Evolutionary conservation across 2,888 invertebrate genomes (phyloP), one percentile per base, ranked within the genome.

Genomic region (Xanthostigma xanthostigma): DNA sequence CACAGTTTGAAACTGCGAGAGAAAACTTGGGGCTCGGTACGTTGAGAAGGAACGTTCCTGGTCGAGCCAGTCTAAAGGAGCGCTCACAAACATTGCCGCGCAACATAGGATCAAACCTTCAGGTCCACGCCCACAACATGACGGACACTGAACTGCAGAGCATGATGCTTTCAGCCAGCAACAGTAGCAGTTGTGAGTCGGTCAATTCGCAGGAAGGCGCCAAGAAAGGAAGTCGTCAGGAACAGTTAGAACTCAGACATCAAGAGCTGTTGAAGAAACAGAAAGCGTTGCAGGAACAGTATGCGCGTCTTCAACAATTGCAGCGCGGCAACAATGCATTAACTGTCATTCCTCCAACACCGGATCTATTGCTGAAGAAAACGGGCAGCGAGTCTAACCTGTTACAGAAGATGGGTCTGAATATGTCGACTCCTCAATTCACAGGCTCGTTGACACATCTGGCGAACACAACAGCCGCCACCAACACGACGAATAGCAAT

Each of bases 371-470:
- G 51, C 70, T 89, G 40, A 90, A 91, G 64, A 90, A 90, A 62
- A 88, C 89, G 9, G 90, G 90, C 50, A 89, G 87, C 60, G 91
- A 91, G 66, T 86, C 88, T 41, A 90, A 91, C 64, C 70, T 91
- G 38, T 70, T 90, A 48, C 82, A 84, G 45, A 90, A 90, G 64
- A 81, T 88, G 81, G 85, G 84, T 40, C 67, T 88, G 17, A 80
- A 82, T 53, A 64, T 79, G 60, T 64, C 69, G 45, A 62, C 70
- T 0, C 66, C 72, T 9, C 65, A 65, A 55, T 73, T 71, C 52
- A 78, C 78, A 1, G 79, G 79, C 1, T 79, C 78, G 2, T 64
- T 79, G 35, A 78, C 77, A 9, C 77, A 78, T 60, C 68, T 85
- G 36, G 77, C 79, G 53, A 64, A 60, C 44, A 63, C 61, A 9